Evolutionary conservation across 2,888 invertebrate genomes (phyloP).

Genomic region (Synergus itoensis): DNA sequence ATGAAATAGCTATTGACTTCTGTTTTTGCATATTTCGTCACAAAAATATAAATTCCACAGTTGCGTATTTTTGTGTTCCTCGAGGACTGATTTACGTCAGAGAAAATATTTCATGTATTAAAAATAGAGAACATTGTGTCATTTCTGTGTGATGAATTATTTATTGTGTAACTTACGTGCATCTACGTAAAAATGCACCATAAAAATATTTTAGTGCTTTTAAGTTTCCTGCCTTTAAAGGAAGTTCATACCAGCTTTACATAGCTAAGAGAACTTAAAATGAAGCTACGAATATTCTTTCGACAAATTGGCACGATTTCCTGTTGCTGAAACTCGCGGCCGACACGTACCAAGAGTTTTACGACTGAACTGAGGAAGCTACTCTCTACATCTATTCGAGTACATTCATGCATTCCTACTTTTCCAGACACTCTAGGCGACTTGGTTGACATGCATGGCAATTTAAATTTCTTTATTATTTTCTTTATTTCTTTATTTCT

Average conservation of each 20-base stretch:
- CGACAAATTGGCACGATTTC: constrained; percentile 14
- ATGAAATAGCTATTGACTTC: constrained; percentile 31
- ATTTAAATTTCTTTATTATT: constrained; percentile 12
- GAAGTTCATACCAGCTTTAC: not conserved
- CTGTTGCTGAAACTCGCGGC: not conserved
- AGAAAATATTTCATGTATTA: not conserved
- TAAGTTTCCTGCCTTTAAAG: not conserved
- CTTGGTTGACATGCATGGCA: constrained; percentile 17
- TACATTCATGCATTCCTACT: constrained; percentile 19
- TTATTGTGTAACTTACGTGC: not conserved
- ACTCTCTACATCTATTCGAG: not conserved
- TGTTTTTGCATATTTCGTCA: constrained; percentile 32
- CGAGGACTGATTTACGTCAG: not conserved
- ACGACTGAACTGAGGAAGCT: constrained; percentile 14
- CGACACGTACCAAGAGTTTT: constrained; percentile 24
- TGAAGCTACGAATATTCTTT: constrained; percentile 1
- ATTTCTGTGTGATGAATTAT: not conserved
- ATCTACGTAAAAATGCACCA: not conserved
- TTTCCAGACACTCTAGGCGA: constrained; percentile 14
- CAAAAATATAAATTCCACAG: not conserved
- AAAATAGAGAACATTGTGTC: not conserved
- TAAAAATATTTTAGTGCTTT: not conserved
- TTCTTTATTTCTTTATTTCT: constrained; percentile 7
- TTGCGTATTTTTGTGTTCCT: constrained; percentile 1
- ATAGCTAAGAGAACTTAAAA: not conserved